These are phyloP conservation scores for Phrynocephalus guinanensis DNA, from an alignment of 2,797 vertebrate genomes.

Conservation along the genomic window DNA sequence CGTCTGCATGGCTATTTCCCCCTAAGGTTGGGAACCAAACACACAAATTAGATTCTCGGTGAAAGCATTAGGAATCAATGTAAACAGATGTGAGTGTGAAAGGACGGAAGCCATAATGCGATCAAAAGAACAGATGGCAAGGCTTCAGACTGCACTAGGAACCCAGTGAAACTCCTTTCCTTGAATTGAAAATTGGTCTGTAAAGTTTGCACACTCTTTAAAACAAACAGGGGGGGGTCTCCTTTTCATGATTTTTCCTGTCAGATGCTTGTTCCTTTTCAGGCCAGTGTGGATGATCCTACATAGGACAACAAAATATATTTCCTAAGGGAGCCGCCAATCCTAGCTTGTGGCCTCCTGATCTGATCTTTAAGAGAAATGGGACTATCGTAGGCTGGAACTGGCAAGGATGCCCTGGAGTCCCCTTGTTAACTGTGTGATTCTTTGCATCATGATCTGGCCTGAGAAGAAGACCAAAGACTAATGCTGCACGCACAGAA, in stretches of 20 bases:
- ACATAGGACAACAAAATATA: not conserved
- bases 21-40: slow-evolving; percentile 14
- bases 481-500: not conserved
- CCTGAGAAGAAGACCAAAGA: not conserved
- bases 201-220: not conserved
- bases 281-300: not conserved
- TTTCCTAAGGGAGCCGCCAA: not conserved
- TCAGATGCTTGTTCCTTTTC: not conserved
- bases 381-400: too few species aligned
- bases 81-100: slow-evolving; percentile 37
- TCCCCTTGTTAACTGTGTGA: not conserved
- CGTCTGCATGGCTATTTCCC: slow-evolving; percentile 21
- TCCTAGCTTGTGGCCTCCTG: not conserved
- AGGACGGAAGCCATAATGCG: slow-evolving; percentile 36
- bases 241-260: not conserved
- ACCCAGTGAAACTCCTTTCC: not conserved
- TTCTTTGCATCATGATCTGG: not conserved
- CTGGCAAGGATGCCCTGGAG: not conserved
- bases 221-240: not conserved
- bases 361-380: not conserved
- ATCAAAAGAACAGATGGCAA: slow-evolving; percentile 35
- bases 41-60: slow-evolving; percentile 32
- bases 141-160: slow-evolving; percentile 1
- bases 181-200: not conserved
- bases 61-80: slow-evolving; percentile 17